phyloP scores from a whole-genome alignment of 1,140 invertebrate species.

The Maniola jurtina region DNA sequence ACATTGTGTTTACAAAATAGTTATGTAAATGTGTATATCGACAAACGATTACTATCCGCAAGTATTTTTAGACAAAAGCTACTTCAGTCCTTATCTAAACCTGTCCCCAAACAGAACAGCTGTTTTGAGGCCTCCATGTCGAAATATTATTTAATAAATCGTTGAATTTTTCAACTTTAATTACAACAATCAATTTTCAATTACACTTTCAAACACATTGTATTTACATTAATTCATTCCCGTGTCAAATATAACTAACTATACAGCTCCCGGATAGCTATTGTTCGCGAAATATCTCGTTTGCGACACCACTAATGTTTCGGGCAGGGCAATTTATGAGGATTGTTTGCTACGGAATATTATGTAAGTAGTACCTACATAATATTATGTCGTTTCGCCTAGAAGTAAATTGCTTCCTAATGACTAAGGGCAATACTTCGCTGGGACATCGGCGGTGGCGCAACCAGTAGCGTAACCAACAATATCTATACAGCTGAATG shows the following conservation, averaged over 20 bases:
- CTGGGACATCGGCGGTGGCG: too few species aligned
- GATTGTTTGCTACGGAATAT: conserved; percentile 6
- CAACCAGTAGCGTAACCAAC: too few species aligned
- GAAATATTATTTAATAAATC: too few species aligned
- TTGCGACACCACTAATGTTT: conserved; percentile 20
- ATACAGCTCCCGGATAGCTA: conserved; percentile 1
- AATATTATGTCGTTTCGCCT: not conserved
- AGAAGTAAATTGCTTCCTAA: conserved; percentile 7
- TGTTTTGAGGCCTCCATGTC: too few species aligned
- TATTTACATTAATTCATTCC: conserved; percentile 4
- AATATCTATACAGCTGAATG: too few species aligned
- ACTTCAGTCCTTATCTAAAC: too few species aligned
- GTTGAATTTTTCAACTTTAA: too few species aligned
- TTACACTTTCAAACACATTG: not conserved
- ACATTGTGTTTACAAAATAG: not conserved
- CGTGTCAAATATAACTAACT: conserved; percentile 5
- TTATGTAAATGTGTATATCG: too few species aligned
- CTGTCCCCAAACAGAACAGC: too few species aligned
- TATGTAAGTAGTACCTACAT: not conserved
- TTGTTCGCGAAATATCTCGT: conserved; percentile 17
- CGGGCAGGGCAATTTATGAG: conserved; percentile 18
- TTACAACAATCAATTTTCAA: not conserved
- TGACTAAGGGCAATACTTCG: not conserved
- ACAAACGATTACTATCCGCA: too few species aligned
- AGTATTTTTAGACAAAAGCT: too few species aligned